Percentiles rank a stretch among this genome's conserved stretches.
Evolutionary conservation across 2,797 vertebrate species (phyloP).

Genomic region (Capromys pilorides): DNA sequence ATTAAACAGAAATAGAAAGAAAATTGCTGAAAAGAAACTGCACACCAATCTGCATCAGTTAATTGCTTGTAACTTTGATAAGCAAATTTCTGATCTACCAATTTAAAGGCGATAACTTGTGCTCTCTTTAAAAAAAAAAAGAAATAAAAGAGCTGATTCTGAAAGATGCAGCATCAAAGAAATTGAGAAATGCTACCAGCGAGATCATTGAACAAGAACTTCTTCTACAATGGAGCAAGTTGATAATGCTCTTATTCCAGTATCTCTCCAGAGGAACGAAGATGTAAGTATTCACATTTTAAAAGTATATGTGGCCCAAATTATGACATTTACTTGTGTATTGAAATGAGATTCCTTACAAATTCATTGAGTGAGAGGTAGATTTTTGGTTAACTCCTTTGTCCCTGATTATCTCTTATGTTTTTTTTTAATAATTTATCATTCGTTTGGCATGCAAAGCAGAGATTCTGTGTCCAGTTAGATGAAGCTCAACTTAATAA

Average conservation of each 20-base stretch:
- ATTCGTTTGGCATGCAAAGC: not conserved
- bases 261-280: not conserved
- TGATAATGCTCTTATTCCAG: not conserved
- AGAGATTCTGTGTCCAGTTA: not conserved
- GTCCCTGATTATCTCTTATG: too few relatives aligned
- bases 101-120: not conserved
- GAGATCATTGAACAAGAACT: not conserved
- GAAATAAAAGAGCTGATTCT: not conserved
- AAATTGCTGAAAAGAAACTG: not conserved
- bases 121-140: too few relatives aligned
- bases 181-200: not conserved
- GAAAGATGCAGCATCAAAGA: not conserved
- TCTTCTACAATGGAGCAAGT: not conserved
- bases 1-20: not conserved
- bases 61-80: not conserved
- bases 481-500: not conserved
- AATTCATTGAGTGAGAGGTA: not conserved
- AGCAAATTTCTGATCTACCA: not conserved
- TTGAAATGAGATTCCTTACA: not conserved
- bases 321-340: not conserved
- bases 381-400: not conserved
- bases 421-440: not conserved
- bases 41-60: not conserved
- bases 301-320: not conserved
- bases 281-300: not conserved